Evolutionary conservation across 1,140 invertebrate species (phyloP), one percentile per base, ranked within the genome.

Genomic region (Drosophila ironensis): DNA sequence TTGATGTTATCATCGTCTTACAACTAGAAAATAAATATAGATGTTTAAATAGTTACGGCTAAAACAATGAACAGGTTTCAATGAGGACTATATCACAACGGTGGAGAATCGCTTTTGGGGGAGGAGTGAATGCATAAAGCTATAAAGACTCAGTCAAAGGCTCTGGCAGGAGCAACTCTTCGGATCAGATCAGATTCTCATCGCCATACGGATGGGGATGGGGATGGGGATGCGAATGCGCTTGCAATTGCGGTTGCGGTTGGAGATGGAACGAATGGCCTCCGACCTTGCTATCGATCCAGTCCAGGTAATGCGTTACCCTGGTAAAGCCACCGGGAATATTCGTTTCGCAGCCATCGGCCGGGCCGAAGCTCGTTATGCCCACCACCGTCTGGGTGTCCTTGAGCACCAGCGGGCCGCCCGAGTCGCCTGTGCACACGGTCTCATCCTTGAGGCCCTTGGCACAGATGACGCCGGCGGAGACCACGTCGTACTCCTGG

Each of bases 361-460:
- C 88, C 0, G 86, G 87, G 1, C 88, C 88, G 22, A 89, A 89
- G 40, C 88, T 89, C 0, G 88, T 89, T 2, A 89, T 86, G 35
- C 88, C 88, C 24, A 89, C 88, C n/a, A 89, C 70, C 4, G 52
- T 30, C 11, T 88, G 80, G 4, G 86, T 88, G 42, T 72, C 76
- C 37, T 89, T 89, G 0, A 89, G 48, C 0, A 89, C 88, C 1
- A 89, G 46, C 0, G 88, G 88, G 1, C 88, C 88, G 25, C 88
- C 88, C 0, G 88, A 89, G 17, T 89, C 88, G 1, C 88, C 88
- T 0, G 88, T 77, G 60, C 88, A 89, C 4, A 89, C 88, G 0
- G 86, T 89, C 50, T 89, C 88, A 33, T 81, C 72, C 37, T 81
- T 77, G 7, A 89, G 42, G 0, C 88, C 88, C 48, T 89, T 89